Base-by-base conservation (phyloP, 1,140 invertebrate genomes). In the Sycobia sp. region DNA sequence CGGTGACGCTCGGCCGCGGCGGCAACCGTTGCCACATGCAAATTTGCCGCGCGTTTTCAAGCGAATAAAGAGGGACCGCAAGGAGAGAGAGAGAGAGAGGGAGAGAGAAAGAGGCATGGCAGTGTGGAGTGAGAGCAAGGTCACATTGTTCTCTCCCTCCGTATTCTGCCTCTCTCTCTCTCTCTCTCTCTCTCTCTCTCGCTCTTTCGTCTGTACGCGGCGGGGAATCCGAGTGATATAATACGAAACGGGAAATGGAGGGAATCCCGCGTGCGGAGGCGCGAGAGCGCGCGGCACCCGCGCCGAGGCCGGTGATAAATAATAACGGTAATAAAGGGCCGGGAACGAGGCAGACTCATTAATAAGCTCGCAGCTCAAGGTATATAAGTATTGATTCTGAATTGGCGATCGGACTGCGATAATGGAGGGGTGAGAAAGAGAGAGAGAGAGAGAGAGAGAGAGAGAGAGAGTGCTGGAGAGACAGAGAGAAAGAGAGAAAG, bases 271-370 rank as follows among this genome's bases (percentile, higher is more conserved):
- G 49, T 11, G 36, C 13, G 25, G 14, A 36, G 22, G 2, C 4
- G 34, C 10, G 39, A 36, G 32, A 18, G 54, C 5, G 11, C 5
- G 39, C 22, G 47, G 55, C 25, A 25, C n/a, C n/a, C n/a, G n/a
- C n/a, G n/a, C n/a, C n/a, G n/a, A n/a, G n/a, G n/a, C n/a, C n/a
- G n/a, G n/a, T 66, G 72, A 74, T 73, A 74, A 75, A 75, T 74
- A 74, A 75, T 71, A 72, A 72, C 66, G 68, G 70, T 68, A 75
- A 73, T 73, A 71, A 72, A 75, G 71, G 67, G 68, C 65, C 69
- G 55, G 47, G 67, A 68, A 66, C 66, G 62, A 67, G 58, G 58
- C 65, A 66, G 66, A 62, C 68, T 74, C 68, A 70, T 74, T 76
- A 74, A 74, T 70, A 69, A 73, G 66, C 49, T 16, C 27, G 25